Conservation (phyloP, 2,888 invertebrate genomes). For the Geotrupes spiniger region DNA sequence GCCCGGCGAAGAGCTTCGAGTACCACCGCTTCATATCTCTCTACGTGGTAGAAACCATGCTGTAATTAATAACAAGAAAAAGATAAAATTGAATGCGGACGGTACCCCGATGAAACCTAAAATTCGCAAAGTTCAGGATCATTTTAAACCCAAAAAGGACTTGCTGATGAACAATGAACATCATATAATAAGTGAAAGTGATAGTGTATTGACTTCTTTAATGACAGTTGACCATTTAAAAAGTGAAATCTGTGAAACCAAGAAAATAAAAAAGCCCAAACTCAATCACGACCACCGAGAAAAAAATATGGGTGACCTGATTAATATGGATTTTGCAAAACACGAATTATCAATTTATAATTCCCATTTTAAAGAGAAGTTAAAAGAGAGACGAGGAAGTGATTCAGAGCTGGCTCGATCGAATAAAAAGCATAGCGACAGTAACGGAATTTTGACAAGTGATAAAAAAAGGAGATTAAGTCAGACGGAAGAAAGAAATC, state of each 20-base stretch:
- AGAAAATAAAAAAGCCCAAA: slow-evolving; percentile 43
- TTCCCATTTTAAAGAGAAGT: slow-evolving; percentile 39
- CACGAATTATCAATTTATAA: slow-evolving; percentile 22
- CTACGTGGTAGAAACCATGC: slow-evolving; percentile 80
- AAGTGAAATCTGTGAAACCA: slow-evolving; percentile 27
- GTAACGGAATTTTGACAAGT: slow-evolving; percentile 60
- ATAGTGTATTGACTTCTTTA: slow-evolving; percentile 11
- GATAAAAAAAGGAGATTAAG: slow-evolving; percentile 66
- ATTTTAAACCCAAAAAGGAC: slow-evolving; percentile 27
- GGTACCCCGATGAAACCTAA: slow-evolving; percentile 39
- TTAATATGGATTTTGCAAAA: slow-evolving; percentile 9
- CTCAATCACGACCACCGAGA: slow-evolving; percentile 34
- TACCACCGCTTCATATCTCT: slow-evolving; percentile 86
- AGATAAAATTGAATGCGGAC: slow-evolving; percentile 47
- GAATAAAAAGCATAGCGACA: slow-evolving; percentile 47
- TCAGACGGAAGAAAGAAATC: slow-evolving; percentile 50
- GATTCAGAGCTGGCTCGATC: slow-evolving; percentile 50
- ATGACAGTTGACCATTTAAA: slow-evolving; percentile 24
- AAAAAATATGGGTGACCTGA: slow-evolving; percentile 5
- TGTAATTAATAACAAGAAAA: slow-evolving; percentile 75
- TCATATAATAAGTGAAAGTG: background rate
- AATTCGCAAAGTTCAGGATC: slow-evolving; percentile 36
- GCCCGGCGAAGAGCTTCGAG: slow-evolving; percentile 67
- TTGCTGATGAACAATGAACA: slow-evolving; percentile 3
- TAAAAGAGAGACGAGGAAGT: slow-evolving; percentile 55